A percentile compares a stretch with the other conserved stretches of the same genome.
These are phyloP conservation scores for Erynnis tages DNA, from an alignment of 2,888 invertebrate species.

Conservation along the genomic window DNA sequence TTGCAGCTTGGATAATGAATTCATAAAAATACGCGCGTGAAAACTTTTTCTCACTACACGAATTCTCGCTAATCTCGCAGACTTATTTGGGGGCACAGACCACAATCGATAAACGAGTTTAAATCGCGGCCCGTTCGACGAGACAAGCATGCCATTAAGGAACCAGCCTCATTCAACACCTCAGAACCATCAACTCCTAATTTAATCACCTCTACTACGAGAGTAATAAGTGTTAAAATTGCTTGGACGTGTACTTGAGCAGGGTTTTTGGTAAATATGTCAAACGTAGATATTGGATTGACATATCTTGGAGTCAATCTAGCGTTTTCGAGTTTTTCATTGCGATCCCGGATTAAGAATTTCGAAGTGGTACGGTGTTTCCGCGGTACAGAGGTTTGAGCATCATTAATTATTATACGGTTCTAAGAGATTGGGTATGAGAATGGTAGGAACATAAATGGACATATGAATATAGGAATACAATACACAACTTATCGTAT, in stretches of 20 bases:
- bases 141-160: conserved; percentile 67
- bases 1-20: conserved; percentile 32
- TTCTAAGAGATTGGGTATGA: no score
- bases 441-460: no score
- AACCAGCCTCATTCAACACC: conserved; percentile 37
- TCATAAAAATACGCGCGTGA: conserved; percentile 40
- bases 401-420: conserved; percentile 38
- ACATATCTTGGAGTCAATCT: conserved; percentile 56
- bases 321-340: conserved; percentile 47
- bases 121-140: conserved; percentile 64
- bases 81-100: conserved; percentile 55
- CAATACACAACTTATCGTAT: no score
- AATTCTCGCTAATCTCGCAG: conserved; percentile 49
- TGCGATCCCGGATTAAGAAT: conserved; percentile 42
- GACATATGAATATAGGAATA: no score
- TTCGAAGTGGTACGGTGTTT: conserved; percentile 34
- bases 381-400: conserved; percentile 30
- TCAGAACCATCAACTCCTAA: conserved; percentile 18
- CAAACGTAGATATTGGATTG: conserved; percentile 46
- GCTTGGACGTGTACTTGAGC: conserved; percentile 21
- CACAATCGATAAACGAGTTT: conserved; percentile 71
- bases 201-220: conserved; percentile 37
- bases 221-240: conserved; percentile 38
- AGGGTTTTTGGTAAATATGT: conserved; percentile 35
- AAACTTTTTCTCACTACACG: conserved; percentile 40